These are phyloP conservation scores for Polietes domitor DNA, from an alignment of 2,888 invertebrate genomes.

Conservation along the genomic window DNA sequence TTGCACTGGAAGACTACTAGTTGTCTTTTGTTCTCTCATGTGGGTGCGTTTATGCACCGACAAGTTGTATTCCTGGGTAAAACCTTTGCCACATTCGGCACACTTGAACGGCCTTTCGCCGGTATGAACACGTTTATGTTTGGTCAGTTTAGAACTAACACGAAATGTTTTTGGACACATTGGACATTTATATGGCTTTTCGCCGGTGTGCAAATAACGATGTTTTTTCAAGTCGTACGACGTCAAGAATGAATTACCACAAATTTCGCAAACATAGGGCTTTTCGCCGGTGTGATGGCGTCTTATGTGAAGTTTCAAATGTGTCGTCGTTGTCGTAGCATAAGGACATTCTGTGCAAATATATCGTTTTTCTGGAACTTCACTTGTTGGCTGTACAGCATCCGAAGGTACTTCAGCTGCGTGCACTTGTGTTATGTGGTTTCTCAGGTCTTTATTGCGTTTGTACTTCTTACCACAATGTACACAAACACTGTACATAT, in stretches of 20 bases:
- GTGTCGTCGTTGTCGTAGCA: constrained; percentile 54
- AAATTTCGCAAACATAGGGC: constrained; percentile 62
- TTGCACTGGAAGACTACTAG: constrained; percentile 71
- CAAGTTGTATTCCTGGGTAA: constrained; percentile 76
- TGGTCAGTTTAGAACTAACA: constrained; percentile 69
- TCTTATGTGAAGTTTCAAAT: constrained; percentile 61
- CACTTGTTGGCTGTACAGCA: background rate
- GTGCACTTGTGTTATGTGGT: background rate
- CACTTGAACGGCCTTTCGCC: constrained; percentile 72
- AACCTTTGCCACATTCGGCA: constrained; percentile 74
- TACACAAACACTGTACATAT: constrained; percentile 40
- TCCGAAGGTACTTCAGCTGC: background rate
- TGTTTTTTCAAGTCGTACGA: constrained; percentile 82
- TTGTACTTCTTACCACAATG: constrained; percentile 62
- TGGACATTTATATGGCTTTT: constrained; percentile 84
- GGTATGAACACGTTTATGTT: constrained; percentile 60
- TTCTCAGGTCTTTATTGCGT: background rate
- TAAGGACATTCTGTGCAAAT: constrained; percentile 57
- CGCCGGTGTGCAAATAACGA: constrained; percentile 85
- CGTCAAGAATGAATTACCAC: constrained; percentile 52
- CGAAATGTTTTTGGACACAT: constrained; percentile 80
- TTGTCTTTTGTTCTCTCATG: constrained; percentile 54
- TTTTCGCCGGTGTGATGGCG: constrained; percentile 64
- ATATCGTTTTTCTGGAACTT: constrained; percentile 57
- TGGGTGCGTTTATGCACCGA: constrained; percentile 73